Evolutionary conservation across 2,888 invertebrate genomes (phyloP).

Genomic region (Cosmopolites sordidus): DNA sequence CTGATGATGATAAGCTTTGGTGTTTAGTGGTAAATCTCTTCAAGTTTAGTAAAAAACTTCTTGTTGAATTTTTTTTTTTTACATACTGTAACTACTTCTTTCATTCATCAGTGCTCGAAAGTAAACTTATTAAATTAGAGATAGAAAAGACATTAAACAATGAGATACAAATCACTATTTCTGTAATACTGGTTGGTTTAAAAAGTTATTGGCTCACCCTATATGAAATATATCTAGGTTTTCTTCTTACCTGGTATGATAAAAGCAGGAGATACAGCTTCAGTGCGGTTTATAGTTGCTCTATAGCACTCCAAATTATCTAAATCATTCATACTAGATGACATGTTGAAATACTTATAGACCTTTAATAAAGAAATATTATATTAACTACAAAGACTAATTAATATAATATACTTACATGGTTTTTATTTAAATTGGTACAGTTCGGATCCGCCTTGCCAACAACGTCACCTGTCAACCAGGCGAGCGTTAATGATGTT

Average conservation of each 20-base stretch:
- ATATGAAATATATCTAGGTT: too few relatives aligned
- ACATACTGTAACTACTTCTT: too few relatives aligned
- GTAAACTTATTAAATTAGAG: too few relatives aligned
- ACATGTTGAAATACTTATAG: slow-evolving; percentile 56
- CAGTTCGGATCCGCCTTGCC: slow-evolving; percentile 48
- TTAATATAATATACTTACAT: slow-evolving; percentile 40
- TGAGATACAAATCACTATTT: too few relatives aligned
- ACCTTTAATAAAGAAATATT: slow-evolving; percentile 33
- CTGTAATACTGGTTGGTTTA: too few relatives aligned
- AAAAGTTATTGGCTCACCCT: too few relatives aligned
- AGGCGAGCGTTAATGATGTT: slow-evolving; percentile 59
- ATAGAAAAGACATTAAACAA: too few relatives aligned
- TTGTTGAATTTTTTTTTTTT: too few relatives aligned
- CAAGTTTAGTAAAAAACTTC: too few relatives aligned
- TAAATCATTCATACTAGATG: slow-evolving; percentile 51
- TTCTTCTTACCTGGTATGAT: slow-evolving; percentile 60
- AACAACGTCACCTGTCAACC: slow-evolving; percentile 55
- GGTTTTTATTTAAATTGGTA: slow-evolving; percentile 43
- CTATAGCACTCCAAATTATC: slow-evolving; percentile 65
- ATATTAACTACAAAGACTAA: slow-evolving; percentile 2
- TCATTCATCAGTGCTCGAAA: too few relatives aligned
- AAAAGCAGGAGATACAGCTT: slow-evolving; percentile 82
- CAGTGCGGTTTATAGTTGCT: slow-evolving; percentile 68
- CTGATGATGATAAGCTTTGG: too few relatives aligned
- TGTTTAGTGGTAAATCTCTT: too few relatives aligned